Conservation (phyloP, 1,140 invertebrate genomes). For the Drosophila yakuba region DNA sequence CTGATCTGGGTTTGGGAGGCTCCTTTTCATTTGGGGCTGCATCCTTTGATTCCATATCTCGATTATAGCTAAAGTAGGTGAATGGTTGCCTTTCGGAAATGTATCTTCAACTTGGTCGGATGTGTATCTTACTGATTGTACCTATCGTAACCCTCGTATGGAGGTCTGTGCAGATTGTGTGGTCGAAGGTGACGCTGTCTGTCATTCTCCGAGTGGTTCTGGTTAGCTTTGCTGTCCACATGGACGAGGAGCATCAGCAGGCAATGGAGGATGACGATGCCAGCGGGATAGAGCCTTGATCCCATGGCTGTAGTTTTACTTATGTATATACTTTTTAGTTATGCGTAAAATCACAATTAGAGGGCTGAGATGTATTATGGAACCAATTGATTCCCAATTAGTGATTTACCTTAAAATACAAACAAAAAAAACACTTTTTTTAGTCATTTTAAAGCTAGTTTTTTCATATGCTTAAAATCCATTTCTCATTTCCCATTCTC, state of each 20-base stretch:
- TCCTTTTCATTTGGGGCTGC: not conserved
- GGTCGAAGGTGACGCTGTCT: conserved; percentile 20
- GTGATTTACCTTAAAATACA: not conserved
- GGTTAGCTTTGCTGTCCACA: conserved; percentile 4
- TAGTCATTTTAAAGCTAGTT: no score
- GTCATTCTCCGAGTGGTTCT: not conserved
- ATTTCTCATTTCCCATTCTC: not conserved
- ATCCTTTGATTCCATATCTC: not conserved
- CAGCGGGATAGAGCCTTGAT: not conserved
- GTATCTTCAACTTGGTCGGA: no score
- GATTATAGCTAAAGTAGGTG: not conserved
- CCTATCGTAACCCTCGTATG: conserved; percentile 36
- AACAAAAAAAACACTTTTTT: not conserved
- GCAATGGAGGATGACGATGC: not conserved
- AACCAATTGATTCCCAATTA: conserved; percentile 5
- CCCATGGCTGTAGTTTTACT: not conserved
- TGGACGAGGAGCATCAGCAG: not conserved
- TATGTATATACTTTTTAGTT: no score
- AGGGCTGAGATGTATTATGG: not conserved
- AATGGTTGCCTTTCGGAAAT: not conserved
- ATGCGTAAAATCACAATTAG: not conserved
- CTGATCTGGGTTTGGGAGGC: no score
- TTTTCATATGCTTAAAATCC: not conserved
- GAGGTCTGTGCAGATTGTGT: conserved; percentile 43
- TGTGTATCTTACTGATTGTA: conserved; percentile 4